Percentiles rank a stretch among this genome's conserved stretches.
These are phyloP conservation scores for Hiodon tergisus DNA, from an alignment of 2,113 vertebrate species.

Conservation along the genomic window DNA sequence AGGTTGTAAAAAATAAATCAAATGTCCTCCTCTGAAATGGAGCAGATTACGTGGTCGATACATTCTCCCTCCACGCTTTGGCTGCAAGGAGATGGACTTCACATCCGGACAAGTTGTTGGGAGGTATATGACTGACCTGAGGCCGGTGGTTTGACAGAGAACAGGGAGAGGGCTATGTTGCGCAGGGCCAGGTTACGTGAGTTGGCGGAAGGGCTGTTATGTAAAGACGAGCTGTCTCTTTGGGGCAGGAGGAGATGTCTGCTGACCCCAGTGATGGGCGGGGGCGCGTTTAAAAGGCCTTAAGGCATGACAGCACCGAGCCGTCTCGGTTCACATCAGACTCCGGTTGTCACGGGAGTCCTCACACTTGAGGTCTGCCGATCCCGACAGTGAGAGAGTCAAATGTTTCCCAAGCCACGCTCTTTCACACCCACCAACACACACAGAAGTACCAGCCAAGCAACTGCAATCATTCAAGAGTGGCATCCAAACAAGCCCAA, in stretches of 20 bases:
- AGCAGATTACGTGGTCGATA: slow-evolving; percentile 12
- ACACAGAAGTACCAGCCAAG: too few relatives aligned
- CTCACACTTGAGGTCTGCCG: too few relatives aligned
- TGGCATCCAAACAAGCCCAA: too few relatives aligned
- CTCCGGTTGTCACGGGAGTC: too few relatives aligned
- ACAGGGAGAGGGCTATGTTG: not conserved
- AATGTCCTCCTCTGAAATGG: slow-evolving; percentile 1
- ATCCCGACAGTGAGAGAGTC: too few relatives aligned
- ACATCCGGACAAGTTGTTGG: not conserved
- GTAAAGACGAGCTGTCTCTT: too few relatives aligned
- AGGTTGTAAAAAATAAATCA: slow-evolving; percentile 8
- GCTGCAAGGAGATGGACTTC: not conserved
- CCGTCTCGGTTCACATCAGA: too few relatives aligned
- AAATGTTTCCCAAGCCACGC: too few relatives aligned
- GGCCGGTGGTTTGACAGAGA: not conserved
- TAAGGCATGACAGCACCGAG: too few relatives aligned
- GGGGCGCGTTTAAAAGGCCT: too few relatives aligned
- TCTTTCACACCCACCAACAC: too few relatives aligned
- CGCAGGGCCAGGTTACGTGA: not conserved
- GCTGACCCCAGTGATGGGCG: not conserved
- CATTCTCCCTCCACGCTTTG: not conserved
- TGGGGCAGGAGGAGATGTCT: not conserved
- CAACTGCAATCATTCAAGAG: too few relatives aligned
- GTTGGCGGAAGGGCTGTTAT: not conserved
- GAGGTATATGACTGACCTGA: not conserved